These are phyloP conservation scores for Clanis bilineata DNA, from an alignment of 2,888 invertebrate genomes.

Conservation along the genomic window DNA sequence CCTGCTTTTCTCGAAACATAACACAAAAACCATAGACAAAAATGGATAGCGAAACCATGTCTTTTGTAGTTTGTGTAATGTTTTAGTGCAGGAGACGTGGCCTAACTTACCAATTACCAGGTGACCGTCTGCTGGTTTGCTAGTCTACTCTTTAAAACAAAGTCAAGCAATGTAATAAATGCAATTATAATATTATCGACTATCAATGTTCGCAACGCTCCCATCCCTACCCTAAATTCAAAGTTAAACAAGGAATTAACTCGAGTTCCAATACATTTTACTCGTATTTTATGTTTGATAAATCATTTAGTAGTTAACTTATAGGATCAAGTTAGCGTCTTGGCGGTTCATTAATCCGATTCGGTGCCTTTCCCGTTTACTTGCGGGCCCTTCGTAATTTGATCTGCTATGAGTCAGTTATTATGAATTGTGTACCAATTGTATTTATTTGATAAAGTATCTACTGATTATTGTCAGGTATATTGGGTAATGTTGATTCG, in stretches of 20 bases:
- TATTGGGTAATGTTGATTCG: neutral
- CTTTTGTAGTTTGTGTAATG: too few species aligned
- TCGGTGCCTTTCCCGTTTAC: constrained; percentile 11
- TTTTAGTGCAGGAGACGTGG: too few species aligned
- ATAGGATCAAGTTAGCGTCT: constrained; percentile 9
- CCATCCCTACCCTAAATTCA: neutral
- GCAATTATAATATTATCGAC: neutral
- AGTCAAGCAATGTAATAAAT: too few species aligned
- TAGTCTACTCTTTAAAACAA: too few species aligned
- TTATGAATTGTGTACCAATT: constrained; percentile 6
- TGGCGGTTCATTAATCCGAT: constrained; percentile 16
- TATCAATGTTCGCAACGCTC: neutral
- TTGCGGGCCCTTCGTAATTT: constrained; percentile 7
- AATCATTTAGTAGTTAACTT: constrained; percentile 9
- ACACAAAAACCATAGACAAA: too few species aligned
- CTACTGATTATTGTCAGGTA: neutral
- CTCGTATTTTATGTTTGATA: constrained; percentile 9
- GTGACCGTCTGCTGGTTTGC: too few species aligned
- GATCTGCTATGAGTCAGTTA: constrained; percentile 6
- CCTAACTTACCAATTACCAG: too few species aligned
- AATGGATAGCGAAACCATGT: too few species aligned
- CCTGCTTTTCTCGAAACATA: too few species aligned
- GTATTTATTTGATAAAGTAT: neutral
- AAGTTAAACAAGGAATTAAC: constrained; percentile 16
- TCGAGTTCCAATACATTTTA: constrained; percentile 13